Base-by-base conservation (phyloP, 1,140 invertebrate genomes). In the Globodera rostochiensis region DNA sequence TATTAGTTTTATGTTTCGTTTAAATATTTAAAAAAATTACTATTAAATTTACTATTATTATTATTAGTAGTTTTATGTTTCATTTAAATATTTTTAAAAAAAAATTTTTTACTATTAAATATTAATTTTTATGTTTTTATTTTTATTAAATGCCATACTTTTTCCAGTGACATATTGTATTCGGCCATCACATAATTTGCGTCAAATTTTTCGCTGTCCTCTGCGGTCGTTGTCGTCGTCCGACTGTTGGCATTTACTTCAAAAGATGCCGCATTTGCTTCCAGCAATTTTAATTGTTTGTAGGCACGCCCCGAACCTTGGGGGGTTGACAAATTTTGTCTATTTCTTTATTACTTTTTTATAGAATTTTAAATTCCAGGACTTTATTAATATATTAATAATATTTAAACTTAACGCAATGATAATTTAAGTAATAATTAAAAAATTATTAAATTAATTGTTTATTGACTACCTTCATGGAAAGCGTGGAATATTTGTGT, bases 401-500 rank as follows among this genome's bases (percentile, higher is more conserved):
- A 73, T 46, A 50, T 53, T 45, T 57, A 45, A n/a, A 76, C 19
- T 74, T 74, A 13, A 50, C 13, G 4, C 19, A 74, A 49, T 49
- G 36, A 25, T 25, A 25, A 25, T 25, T 25, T 64, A 19, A 64
- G 9, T 13, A 53, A 11, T 11, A 53, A 53, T 53, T 53, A 64
- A 64, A 19, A 3, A 4, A 64, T 19, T 19, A 19, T 21, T 64
- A 15, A 15, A 15, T 47, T 64, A 9, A 11, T 46, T 1, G 36
- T 21, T 45, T 36, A 25, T 47, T n/a, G 9, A 21, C 49, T 82
- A 53, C 82, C 82, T 57, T 84, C 69, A 49, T 83, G 82, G 71
- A 83, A 83, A 9, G 88, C 88, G 69, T 90, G 86, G 73, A 89
- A 89, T 60, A 90, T 87, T 53, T 90, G 88, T 13, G 88, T 90